Evolutionary conservation across 2,888 invertebrate genomes (phyloP).

Genomic region (Bellardia pandia): DNA sequence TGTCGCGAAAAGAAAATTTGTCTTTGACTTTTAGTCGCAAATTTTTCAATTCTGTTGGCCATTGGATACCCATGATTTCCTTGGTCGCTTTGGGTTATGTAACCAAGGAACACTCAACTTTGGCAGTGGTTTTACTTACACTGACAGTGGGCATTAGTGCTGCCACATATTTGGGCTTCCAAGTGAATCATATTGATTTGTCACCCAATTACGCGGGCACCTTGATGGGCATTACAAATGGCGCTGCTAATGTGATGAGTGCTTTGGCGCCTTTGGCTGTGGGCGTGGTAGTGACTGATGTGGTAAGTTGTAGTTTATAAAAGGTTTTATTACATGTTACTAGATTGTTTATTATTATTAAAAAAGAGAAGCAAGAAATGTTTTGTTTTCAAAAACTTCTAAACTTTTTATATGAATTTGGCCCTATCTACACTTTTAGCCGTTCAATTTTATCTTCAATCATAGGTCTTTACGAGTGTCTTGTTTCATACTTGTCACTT

Average conservation of each 20-base stretch:
- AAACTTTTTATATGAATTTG: no score
- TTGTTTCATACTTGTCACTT: no score
- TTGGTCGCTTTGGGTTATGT: slow-evolving; percentile 87
- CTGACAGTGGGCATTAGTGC: slow-evolving; percentile 91
- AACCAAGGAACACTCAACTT: slow-evolving; percentile 78
- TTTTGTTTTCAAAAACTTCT: no score
- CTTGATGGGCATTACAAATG: slow-evolving; percentile 94
- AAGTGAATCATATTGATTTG: slow-evolving; percentile 93
- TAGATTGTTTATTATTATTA: no score
- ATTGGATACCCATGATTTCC: slow-evolving; percentile 89
- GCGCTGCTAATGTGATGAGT: slow-evolving; percentile 90
- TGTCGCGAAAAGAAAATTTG: slow-evolving; percentile 79
- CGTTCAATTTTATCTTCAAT: no score
- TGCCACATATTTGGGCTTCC: slow-evolving; percentile 90
- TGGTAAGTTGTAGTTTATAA: slow-evolving; percentile 85
- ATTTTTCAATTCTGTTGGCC: slow-evolving; percentile 86
- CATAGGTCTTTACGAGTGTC: no score
- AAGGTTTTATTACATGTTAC: no score
- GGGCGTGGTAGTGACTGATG: slow-evolving; percentile 88
- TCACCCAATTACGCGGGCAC: slow-evolving; percentile 93
- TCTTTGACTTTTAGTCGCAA: slow-evolving; percentile 84
- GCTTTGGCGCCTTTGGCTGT: slow-evolving; percentile 91
- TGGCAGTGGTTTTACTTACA: slow-evolving; percentile 88
- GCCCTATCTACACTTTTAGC: no score
- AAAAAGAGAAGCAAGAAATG: no score